Evolutionary conservation across 2,888 invertebrate species (phyloP), one percentile per base, ranked within the genome.

Genomic region (Agelastica alni): DNA sequence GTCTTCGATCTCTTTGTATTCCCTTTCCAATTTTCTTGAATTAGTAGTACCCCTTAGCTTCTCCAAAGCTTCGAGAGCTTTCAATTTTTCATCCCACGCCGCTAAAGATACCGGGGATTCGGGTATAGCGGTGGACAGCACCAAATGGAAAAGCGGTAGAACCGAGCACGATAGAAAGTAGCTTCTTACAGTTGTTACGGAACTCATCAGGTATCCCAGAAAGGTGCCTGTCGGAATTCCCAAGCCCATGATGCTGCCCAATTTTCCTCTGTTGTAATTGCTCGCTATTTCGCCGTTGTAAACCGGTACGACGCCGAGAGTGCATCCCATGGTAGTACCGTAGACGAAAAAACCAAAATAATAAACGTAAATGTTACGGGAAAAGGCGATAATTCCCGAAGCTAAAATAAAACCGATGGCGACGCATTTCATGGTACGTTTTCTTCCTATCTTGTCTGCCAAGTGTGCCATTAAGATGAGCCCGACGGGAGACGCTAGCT

Each of bases 1-100:
- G 7, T 51, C 14, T 16, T 30, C 22, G 7, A 65, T 59, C 7
- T 44, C 30, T 14, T 22, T 16, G 17, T 55, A 56, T 45, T 64
- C 62, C 10, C 52, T 58, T 9, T 59, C 55, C 7, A 59, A 37
- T n/a, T 42, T 41, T 20, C 18, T 17, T 0, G 16, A 3, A 17
- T 5, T 28, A 20, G 39, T 10, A 22, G 4, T 10, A 7, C 28
- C 51, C 28, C 60, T 48, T 9, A 62, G 31, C 17, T 52, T 53
- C 5, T 22, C 13, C 10, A 62, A 51, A 12, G 89, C 79, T 0
- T 77, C 73, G 0, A 84, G 74, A 0, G 92, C 92, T 0, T 85
- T 82, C 0, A 80, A 75, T 0, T 72, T 74, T 47, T 80, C 73
- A 14, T 85, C 83, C 73, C 84, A 31, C 1, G 48, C 28, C 4